Evolutionary conservation across 1,140 invertebrate genomes (phyloP), one percentile per base, ranked within the genome.

Genomic region (Tyrophagus putrescentiae): DNA sequence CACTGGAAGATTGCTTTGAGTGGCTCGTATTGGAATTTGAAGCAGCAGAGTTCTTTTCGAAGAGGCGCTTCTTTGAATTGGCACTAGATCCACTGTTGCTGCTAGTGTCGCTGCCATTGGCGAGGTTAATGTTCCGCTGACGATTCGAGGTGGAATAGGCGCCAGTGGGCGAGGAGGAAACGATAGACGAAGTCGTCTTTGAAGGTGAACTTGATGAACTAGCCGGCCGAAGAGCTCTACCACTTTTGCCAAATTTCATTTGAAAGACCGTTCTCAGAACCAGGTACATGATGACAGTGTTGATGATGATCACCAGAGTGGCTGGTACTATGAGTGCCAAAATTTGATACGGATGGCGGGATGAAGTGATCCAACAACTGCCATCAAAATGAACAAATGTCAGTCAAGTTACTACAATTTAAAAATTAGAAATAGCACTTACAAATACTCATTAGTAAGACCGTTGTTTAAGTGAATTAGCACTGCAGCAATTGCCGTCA

Each of bases 301-400:
- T 59, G 41, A 42, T 42, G 3, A 59, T n/a, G 18, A 59, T 59
- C 9, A 59, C 39, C 4, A 59, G 3, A 1, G 41, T 42, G 3
- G 36, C 57, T 6, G 62, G 62, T 29, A 29, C 57, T 27, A 36
- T 29, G 11, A 63, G 36, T n/a, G 36, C 21, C 57, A 41, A 60
- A 6, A 63, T 52, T 41, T 42, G 23, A 0, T 9, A 21, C 5
- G 62, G 62, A 41, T 63, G 18, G 1, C 23, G 7, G 11, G 45
- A 33, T 3, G 61, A 62, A 25, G 62, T 48, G 1, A 63, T 60
- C 62, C 62, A 63, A 54, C 62, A 63, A 53, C 62, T 63, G 23
- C 32, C 36, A 44, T 23, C 44, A 62, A 50, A 44, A 4, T 44
- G 29, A 44, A 44, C n/a, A n/a, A n/a, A n/a, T n/a, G 4, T 44